Conservation (phyloP, 1,140 invertebrate species). For the Aphidius gifuensis region DNA sequence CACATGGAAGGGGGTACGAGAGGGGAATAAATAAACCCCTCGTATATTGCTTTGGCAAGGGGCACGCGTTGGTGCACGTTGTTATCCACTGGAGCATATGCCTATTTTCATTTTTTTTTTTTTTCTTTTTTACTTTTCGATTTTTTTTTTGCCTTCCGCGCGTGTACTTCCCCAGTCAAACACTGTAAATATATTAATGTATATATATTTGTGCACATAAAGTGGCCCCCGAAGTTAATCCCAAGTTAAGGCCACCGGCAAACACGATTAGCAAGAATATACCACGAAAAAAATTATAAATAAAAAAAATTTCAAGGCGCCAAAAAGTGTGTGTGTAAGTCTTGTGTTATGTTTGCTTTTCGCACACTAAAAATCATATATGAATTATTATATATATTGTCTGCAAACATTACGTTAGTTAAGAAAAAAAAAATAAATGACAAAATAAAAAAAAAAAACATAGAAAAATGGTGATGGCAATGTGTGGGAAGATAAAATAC, state of each 20-base stretch:
- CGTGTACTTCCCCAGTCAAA: constrained; percentile 1
- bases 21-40: constrained; percentile 14
- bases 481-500: no score
- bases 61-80: constrained; percentile 14
- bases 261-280: constrained; percentile 27
- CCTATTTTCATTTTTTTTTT: constrained; percentile 11
- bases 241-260: constrained; percentile 28
- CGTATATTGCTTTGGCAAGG: neutral
- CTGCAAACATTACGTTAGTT: neutral
- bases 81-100: constrained; percentile 17
- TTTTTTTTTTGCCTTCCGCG: neutral
- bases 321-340: constrained; percentile 5
- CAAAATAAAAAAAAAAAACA: no score
- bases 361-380: constrained; percentile 33
- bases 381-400: constrained; percentile 10
- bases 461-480: no score
- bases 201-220: constrained; percentile 8
- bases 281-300: neutral
- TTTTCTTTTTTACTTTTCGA: neutral
- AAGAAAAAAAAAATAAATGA: neutral
- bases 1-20: constrained; percentile 11
- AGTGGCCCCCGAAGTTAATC: constrained; percentile 29
- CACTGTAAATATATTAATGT: neutral
- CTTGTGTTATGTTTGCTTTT: constrained; percentile 27
- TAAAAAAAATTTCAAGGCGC: neutral